phyloP scores from a whole-genome alignment of 1,140 invertebrate genomes.

The Drosophila ohnishii region DNA sequence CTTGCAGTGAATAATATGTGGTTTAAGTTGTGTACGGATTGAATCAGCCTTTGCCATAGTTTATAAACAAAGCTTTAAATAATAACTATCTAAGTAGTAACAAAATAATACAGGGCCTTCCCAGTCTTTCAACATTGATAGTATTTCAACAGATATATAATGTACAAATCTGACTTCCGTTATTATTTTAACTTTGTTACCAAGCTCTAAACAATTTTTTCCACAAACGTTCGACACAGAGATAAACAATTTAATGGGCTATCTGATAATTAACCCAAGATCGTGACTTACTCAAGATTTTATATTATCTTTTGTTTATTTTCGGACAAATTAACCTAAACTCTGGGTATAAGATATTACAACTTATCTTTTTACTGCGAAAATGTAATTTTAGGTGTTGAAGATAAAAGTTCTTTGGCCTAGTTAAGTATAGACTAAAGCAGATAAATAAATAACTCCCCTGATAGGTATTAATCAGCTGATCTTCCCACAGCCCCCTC shows the following conservation, averaged over 20 bases:
- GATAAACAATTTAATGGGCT: constrained; percentile 4
- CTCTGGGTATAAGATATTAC: not conserved
- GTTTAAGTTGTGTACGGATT: not conserved
- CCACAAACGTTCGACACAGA: not conserved
- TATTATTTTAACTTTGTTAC: not conserved
- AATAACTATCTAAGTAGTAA: not conserved
- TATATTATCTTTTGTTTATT: constrained; percentile 1
- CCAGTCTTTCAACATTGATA: not conserved
- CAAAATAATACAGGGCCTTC: not conserved
- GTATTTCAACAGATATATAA: not conserved
- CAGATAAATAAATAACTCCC: not conserved
- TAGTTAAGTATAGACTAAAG: not conserved
- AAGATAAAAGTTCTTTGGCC: not conserved
- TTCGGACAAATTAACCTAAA: not conserved
- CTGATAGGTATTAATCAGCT: constrained; percentile 19
- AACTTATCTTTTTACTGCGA: not conserved
- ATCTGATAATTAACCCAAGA: constrained; percentile 18
- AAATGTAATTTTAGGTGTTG: not conserved
- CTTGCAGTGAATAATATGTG: not conserved
- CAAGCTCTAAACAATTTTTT: not conserved
- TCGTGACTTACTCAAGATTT: constrained; percentile 19
- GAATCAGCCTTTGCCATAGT: not conserved
- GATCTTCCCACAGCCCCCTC: constrained; percentile 29
- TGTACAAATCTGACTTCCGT: not conserved
- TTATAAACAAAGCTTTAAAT: not conserved